Percentiles rank a stretch among this genome's conserved stretches.
Evolutionary conservation across 2,113 vertebrate genomes (phyloP).

Genomic region (Piprites chloris): DNA sequence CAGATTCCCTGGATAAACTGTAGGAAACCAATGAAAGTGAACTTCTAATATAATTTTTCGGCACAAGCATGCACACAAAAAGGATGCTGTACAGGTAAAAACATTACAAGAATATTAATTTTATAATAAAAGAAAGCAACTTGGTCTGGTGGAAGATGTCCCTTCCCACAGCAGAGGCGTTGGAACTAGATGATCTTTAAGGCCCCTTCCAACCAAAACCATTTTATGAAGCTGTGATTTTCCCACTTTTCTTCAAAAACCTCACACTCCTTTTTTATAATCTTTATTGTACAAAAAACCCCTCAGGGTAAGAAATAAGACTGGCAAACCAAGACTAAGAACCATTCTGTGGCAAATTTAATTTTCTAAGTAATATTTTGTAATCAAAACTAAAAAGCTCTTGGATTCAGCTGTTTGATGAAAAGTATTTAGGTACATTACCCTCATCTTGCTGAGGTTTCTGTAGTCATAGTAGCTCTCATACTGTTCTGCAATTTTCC

Average conservation of each 20-base stretch:
- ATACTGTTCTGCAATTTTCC: constrained; percentile 96
- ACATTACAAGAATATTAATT: not conserved
- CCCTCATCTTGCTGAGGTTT: constrained; percentile 98
- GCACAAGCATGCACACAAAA: not conserved
- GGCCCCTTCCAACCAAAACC: not conserved
- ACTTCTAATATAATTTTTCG: not conserved
- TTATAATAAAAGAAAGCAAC: not conserved
- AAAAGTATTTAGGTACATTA: constrained; percentile 60
- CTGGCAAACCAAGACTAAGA: not conserved
- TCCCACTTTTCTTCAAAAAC: not conserved
- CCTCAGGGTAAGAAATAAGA: not conserved
- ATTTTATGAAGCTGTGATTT: not conserved
- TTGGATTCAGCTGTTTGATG: not conserved
- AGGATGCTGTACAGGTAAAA: not conserved
- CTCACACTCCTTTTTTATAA: not conserved
- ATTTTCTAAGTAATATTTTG: not conserved
- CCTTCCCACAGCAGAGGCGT: not conserved
- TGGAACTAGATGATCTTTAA: not conserved
- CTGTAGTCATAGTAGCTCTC: constrained; percentile 98
- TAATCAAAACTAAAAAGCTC: not conserved
- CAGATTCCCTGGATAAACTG: not conserved
- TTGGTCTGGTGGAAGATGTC: not conserved
- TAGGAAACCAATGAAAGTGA: not conserved
- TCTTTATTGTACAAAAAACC: not conserved
- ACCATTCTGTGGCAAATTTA: not conserved